Conservation (phyloP, 1,140 invertebrate genomes). For the Hetaerina americana region DNA sequence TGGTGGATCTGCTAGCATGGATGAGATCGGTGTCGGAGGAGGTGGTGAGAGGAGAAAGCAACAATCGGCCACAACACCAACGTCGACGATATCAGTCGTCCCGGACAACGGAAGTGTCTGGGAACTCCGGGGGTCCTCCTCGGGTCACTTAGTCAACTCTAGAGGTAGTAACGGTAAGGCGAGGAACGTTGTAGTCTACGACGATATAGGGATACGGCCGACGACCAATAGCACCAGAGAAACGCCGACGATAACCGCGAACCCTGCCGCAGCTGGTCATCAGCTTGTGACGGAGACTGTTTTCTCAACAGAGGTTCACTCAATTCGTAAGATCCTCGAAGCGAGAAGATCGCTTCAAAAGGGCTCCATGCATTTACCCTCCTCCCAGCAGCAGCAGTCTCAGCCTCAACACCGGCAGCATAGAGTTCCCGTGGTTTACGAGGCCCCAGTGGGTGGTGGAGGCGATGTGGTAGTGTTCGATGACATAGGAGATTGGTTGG, state of each 20-base stretch:
- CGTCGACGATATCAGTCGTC: background rate
- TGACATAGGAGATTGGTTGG: constrained; percentile 56
- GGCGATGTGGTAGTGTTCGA: constrained; percentile 64
- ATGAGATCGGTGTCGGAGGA: constrained; percentile 37
- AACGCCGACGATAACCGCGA: constrained; percentile 28
- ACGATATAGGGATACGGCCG: background rate
- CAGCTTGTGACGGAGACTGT: constrained; percentile 42
- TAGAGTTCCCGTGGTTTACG: constrained; percentile 24
- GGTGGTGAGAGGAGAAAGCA: constrained; percentile 13
- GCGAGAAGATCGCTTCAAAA: background rate
- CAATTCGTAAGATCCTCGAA: constrained; percentile 32
- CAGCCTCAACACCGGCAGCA: constrained; percentile 26
- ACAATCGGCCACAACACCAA: background rate
- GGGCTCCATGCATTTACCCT: too few species aligned
- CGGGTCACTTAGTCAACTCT: background rate
- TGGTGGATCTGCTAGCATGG: constrained; percentile 23
- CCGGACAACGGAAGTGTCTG: constrained; percentile 37
- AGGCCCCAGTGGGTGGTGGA: constrained; percentile 26
- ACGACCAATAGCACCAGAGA: background rate
- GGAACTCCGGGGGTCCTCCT: constrained; percentile 36
- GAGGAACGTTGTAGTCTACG: constrained; percentile 2
- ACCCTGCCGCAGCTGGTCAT: constrained; percentile 28
- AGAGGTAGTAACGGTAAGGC: background rate
- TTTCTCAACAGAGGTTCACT: constrained; percentile 47
- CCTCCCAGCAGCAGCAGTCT: too few species aligned